phyloP scores from a whole-genome alignment of 53 echinoderm and acorn worm species.

The Holothuria leucospilota region DNA sequence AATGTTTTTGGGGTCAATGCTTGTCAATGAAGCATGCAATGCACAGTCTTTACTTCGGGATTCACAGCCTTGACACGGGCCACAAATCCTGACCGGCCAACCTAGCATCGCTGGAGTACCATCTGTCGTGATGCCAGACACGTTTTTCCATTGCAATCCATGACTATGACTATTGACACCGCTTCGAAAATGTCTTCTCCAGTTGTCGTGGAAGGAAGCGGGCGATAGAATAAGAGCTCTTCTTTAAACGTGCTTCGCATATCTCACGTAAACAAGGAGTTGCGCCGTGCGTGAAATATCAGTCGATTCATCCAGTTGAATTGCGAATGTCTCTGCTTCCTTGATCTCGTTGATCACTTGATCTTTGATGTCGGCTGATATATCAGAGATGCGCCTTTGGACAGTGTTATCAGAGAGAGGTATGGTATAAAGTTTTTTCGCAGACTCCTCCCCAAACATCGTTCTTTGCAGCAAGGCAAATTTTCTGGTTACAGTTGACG shows the following conservation, averaged over 20 bases:
- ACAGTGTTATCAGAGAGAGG: slow-evolving; percentile 23
- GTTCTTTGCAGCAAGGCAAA: slow-evolving; percentile 25
- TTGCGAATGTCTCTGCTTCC: not conserved
- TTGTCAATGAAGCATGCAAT: too few relatives aligned
- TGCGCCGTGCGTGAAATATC: not conserved
- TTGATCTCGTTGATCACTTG: not conserved
- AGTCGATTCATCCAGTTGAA: not conserved
- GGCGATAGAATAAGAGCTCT: not conserved
- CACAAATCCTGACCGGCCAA: too few relatives aligned
- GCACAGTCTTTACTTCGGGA: too few relatives aligned
- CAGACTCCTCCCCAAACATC: slow-evolving; percentile 13
- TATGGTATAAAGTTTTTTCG: slow-evolving; percentile 12
- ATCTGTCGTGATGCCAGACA: too few relatives aligned
- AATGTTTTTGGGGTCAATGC: too few relatives aligned
- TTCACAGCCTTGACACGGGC: too few relatives aligned
- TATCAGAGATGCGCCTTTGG: not conserved
- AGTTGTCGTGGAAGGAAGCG: not conserved
- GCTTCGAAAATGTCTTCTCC: slow-evolving; percentile 2
- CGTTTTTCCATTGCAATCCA: too few relatives aligned
- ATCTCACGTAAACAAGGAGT: not conserved
- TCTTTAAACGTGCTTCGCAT: not conserved
- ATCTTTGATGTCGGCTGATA: not conserved
- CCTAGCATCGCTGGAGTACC: too few relatives aligned
- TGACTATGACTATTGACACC: too few relatives aligned
- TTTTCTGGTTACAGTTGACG: too few relatives aligned